Conservation (phyloP, 2,888 invertebrate genomes). For the Dynastes grantii region DNA sequence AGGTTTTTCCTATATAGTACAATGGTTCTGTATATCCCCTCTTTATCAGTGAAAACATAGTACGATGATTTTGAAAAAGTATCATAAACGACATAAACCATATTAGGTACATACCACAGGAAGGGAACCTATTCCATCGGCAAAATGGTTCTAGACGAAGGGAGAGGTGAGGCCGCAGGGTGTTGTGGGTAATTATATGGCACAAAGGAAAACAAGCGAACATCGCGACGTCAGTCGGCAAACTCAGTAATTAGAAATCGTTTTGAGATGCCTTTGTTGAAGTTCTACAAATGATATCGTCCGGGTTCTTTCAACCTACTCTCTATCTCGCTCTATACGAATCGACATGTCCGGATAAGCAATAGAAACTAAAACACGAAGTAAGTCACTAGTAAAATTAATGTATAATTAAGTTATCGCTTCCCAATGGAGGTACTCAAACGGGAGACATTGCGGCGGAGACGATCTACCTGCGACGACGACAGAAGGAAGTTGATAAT, state of each 20-base stretch:
- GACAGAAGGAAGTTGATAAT: conserved; percentile 10
- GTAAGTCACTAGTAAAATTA: conserved; percentile 59
- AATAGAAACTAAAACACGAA: conserved; percentile 60
- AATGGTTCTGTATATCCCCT: too few species aligned
- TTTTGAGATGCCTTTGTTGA: conserved; percentile 59
- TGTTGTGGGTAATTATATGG: conserved; percentile 66
- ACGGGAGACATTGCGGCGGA: neutral
- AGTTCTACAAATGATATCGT: conserved; percentile 60
- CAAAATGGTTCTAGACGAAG: conserved; percentile 32
- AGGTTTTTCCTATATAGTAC: too few species aligned
- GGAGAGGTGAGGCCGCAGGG: conserved; percentile 59
- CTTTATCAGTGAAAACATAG: too few species aligned
- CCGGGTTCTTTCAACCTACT: conserved; percentile 52
- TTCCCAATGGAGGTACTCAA: conserved; percentile 7
- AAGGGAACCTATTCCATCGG: conserved; percentile 28
- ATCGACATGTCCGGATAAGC: conserved; percentile 49
- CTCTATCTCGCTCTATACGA: conserved; percentile 4
- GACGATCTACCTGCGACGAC: conserved; percentile 5
- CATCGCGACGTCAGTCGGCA: conserved; percentile 56
- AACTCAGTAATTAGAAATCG: conserved; percentile 66
- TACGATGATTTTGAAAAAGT: neutral
- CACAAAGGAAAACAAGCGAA: conserved; percentile 65
- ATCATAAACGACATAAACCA: conserved; percentile 1
- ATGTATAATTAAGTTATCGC: conserved; percentile 59
- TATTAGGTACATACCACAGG: neutral